These are phyloP conservation scores for Ophraella communa DNA, from an alignment of 2,888 invertebrate species.

Conservation along the genomic window DNA sequence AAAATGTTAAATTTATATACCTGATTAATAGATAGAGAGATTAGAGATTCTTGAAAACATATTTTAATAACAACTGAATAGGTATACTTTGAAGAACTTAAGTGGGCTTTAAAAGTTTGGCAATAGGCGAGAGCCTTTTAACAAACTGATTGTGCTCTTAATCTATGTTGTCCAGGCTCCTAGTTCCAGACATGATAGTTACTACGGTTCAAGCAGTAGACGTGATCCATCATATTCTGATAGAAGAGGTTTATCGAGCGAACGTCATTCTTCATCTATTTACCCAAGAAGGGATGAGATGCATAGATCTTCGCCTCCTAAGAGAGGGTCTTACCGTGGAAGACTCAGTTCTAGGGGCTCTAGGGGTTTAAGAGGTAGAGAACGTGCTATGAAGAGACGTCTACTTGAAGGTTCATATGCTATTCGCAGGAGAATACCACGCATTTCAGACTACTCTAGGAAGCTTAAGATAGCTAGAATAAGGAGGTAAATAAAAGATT, in stretches of 20 bases:
- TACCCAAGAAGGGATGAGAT: conserved; percentile 55
- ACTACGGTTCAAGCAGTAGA: conserved; percentile 53
- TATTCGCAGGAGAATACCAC: conserved; percentile 62
- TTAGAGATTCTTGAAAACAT: conserved; percentile 5
- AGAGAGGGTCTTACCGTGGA: conserved; percentile 55
- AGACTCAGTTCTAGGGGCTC: conserved; percentile 61
- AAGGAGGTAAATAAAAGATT: conserved; percentile 58
- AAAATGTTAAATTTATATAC: neutral
- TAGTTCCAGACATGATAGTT: conserved; percentile 58
- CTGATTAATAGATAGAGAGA: conserved; percentile 6
- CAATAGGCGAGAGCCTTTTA: conserved; percentile 7
- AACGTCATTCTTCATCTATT: conserved; percentile 51
- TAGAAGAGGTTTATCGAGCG: conserved; percentile 61
- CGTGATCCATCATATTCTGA: conserved; percentile 67
- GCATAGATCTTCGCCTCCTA: conserved; percentile 54
- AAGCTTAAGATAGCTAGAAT: conserved; percentile 58
- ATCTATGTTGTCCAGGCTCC: conserved; percentile 57
- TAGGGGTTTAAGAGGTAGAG: conserved; percentile 59
- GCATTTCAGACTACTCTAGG: conserved; percentile 56
- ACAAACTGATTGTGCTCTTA: conserved; percentile 32
- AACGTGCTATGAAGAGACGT: conserved; percentile 64
- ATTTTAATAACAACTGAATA: conserved; percentile 2
- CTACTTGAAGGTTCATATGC: conserved; percentile 66
- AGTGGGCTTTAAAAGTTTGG: conserved; percentile 8
- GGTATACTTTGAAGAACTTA: neutral